A percentile compares a stretch with the other conserved stretches of the same genome.
Conservation (phyloP, 2,888 invertebrate genomes). For the Dorcus parallelipipedus region DNA sequence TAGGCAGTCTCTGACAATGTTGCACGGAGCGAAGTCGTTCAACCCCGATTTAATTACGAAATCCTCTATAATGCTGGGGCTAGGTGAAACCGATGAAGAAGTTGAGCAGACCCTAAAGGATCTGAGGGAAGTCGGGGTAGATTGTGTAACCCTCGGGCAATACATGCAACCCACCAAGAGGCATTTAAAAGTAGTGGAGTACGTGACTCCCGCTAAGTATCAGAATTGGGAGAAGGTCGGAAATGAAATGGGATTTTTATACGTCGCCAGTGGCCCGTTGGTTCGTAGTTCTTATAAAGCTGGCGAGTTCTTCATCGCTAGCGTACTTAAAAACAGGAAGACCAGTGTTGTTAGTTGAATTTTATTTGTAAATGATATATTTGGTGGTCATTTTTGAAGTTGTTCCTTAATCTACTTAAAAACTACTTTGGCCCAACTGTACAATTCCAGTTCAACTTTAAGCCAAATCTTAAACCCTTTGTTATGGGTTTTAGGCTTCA, state of each 20-base stretch:
- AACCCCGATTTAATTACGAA: conserved; percentile 88
- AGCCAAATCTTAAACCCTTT: too few species aligned
- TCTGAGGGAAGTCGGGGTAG: conserved; percentile 77
- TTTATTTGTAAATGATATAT: too few species aligned
- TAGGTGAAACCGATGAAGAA: conserved; percentile 87
- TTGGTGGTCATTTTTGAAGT: too few species aligned
- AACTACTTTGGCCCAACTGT: too few species aligned
- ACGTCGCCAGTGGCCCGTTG: conserved; percentile 95
- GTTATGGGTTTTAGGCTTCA: too few species aligned
- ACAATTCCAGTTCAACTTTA: too few species aligned
- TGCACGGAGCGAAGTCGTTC: conserved; percentile 76
- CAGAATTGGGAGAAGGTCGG: conserved; percentile 82
- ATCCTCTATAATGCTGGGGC: conserved; percentile 96
- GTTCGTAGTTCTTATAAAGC: conserved; percentile 97
- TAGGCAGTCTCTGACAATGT: conserved; percentile 80
- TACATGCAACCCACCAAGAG: conserved; percentile 99
- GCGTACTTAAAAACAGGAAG: conserved; percentile 66
- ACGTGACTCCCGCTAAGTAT: conserved; percentile 94
- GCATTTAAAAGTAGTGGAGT: conserved; percentile 92
- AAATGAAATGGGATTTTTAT: conserved; percentile 83
- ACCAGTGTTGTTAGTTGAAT: conserved; percentile 38
- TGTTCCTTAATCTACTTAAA: too few species aligned
- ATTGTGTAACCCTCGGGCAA: conserved; percentile 95
- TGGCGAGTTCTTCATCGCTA: conserved; percentile 90
- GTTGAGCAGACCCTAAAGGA: conserved; percentile 85